Base-by-base conservation (phyloP, 2,797 vertebrate species). In the Mus minutoides region DNA sequence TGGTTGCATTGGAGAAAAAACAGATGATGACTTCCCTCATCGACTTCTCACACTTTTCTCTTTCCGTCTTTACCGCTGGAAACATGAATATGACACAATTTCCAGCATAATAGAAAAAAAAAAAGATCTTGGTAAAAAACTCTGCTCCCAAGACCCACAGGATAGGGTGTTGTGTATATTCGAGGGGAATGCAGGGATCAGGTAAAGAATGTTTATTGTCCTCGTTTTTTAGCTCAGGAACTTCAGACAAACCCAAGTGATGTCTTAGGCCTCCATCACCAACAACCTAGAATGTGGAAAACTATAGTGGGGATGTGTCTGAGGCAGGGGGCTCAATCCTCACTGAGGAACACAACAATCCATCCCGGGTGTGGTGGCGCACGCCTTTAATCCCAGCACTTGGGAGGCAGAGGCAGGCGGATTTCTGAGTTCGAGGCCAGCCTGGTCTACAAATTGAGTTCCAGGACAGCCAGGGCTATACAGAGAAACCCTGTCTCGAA, bases 21-120 rank as follows among this genome's bases (percentile, higher is more conserved):
- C 49, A 77, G 58, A 96, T 95, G 82, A 19, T 84, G 75, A 75
- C 49, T 79, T 93, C n/a, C 43, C 34, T 78, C 40, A 37, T 76
- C 76, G 31, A 37, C 86, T 95, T 96, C 58, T 88, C 49, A 54
- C 14, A 88, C 52, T 43, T 92, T 94, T 79, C 56, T 90, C 93
- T 91, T 92, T 60, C 60, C 58, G 11, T 73, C 67, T 92, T 58
- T 92, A 60, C 12, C 69, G 29, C 19, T 93, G 64, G 62, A 8
- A 64, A 86, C 16, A 90, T 22, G 80, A 78, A 94, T 79, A 80
- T 37, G 62, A 87, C 82, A 34, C 77, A 90, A 21, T 76, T 95
- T 96, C 88, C 69, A 85, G 67, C 13, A 82, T 56, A 78, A 82
- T 4, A 14, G 37, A 19, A 52, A 52, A 93, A 52, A 93, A 62